A percentile compares a stretch with the other conserved stretches of the same genome.
Evolutionary conservation across 2,797 vertebrate species (phyloP).

Genomic region (Hoplostethus mediterraneus): DNA sequence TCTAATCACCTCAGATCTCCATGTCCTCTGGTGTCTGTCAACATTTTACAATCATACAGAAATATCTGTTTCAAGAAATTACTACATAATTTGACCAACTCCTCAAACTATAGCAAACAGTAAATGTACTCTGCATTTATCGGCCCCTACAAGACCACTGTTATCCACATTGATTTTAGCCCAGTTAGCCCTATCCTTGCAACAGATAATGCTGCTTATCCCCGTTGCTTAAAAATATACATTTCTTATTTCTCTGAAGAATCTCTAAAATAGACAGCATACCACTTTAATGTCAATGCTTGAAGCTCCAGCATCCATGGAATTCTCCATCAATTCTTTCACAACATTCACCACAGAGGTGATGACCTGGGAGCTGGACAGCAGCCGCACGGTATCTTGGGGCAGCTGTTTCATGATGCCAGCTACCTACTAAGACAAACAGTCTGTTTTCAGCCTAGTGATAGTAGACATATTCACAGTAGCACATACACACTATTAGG

Average conservation of each 20-base stretch:
- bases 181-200: not conserved
- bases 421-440: slow-evolving; percentile 27
- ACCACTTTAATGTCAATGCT: slow-evolving; percentile 94
- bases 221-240: not conserved
- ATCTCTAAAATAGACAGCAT: slow-evolving; percentile 24
- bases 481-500: too few relatives aligned
- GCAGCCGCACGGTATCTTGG: slow-evolving; percentile 87
- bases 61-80: not conserved
- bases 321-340: slow-evolving; percentile 95
- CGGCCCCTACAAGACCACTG: not conserved
- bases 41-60: not conserved
- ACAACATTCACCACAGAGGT: slow-evolving; percentile 93
- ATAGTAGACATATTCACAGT: too few relatives aligned
- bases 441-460: not conserved
- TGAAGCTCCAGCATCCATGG: slow-evolving; percentile 91
- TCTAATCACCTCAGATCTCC: not conserved
- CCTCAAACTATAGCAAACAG: not conserved
- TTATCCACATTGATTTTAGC: not conserved
- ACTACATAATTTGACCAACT: not conserved
- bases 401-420: slow-evolving; percentile 91
- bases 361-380: slow-evolving; percentile 95
- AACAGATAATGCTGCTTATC: not conserved
- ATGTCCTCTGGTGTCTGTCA: not conserved
- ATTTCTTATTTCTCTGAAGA: not conserved
- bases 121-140: not conserved